Evolutionary conservation across 2,797 vertebrate species (phyloP).

Genomic region (Macrochelys suwanniensis): DNA sequence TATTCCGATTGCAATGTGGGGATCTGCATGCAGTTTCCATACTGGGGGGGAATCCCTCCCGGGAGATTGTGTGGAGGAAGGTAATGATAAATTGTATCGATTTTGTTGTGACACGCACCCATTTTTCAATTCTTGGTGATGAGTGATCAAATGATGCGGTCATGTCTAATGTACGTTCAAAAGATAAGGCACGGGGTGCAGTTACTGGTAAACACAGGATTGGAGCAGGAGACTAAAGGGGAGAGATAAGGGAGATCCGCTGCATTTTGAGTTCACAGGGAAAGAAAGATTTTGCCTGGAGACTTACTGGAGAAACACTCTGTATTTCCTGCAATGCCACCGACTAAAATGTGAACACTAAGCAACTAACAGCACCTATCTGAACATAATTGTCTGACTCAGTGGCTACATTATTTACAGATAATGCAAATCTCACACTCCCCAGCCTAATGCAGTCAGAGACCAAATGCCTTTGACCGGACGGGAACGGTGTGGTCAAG

Average conservation of each 20-base stretch:
- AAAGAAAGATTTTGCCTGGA: background rate
- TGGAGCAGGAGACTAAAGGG: background rate
- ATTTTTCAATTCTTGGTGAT: conserved; percentile 79
- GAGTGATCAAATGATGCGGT: conserved; percentile 72
- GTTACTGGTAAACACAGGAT: background rate
- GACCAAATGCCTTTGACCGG: background rate
- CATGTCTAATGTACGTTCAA: conserved; percentile 58
- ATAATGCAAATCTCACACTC: background rate
- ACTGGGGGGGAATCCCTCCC: background rate
- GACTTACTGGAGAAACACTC: background rate
- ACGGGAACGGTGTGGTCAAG: conserved; percentile 63
- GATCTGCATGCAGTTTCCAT: background rate
- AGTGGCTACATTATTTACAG: background rate
- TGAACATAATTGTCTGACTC: background rate
- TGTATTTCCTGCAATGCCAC: background rate
- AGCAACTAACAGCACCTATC: background rate
- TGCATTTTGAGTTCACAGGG: background rate
- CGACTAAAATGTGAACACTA: background rate
- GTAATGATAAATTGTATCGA: conserved; percentile 46
- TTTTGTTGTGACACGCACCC: conserved; percentile 71
- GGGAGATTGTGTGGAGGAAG: background rate
- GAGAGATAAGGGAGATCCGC: background rate
- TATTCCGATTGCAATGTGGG: background rate
- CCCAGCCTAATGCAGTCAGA: background rate
- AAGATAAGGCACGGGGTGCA: background rate